phyloP scores from a whole-genome alignment of 2,113 vertebrate genomes.

The Rissa tridactyla region DNA sequence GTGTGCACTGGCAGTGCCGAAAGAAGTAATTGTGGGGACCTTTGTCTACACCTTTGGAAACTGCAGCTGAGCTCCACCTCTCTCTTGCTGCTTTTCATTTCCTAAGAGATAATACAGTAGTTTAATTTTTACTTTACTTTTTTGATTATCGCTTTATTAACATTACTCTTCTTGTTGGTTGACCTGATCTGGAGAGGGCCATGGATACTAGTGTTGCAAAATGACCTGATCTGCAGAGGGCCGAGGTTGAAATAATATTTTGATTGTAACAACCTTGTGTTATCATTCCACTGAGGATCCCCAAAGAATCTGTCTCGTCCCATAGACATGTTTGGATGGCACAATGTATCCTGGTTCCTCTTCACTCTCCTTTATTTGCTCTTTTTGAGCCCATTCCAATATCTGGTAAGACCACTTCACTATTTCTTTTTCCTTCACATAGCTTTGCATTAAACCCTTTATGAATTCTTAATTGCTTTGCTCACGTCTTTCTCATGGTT shows the following conservation, averaged over 20 bases:
- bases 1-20: neutral
- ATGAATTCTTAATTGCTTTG: neutral
- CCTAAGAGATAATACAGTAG: neutral
- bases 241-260: neutral
- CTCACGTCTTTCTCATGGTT: neutral
- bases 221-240: neutral
- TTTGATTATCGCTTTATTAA: neutral
- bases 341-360: neutral
- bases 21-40: neutral
- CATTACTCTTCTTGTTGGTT: neutral
- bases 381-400: neutral
- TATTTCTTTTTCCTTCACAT: neutral
- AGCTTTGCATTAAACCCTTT: neutral
- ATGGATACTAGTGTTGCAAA: neutral
- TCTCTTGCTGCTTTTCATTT: neutral
- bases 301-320: neutral
- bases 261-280: neutral
- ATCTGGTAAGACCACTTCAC: neutral
- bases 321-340: neutral
- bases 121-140: neutral
- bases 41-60: neutral
- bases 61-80: neutral
- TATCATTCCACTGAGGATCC: accelerated
- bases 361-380: neutral
- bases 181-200: neutral